Conservation (phyloP, 2,797 vertebrate species). For the Euphonia xanthogaster region DNA sequence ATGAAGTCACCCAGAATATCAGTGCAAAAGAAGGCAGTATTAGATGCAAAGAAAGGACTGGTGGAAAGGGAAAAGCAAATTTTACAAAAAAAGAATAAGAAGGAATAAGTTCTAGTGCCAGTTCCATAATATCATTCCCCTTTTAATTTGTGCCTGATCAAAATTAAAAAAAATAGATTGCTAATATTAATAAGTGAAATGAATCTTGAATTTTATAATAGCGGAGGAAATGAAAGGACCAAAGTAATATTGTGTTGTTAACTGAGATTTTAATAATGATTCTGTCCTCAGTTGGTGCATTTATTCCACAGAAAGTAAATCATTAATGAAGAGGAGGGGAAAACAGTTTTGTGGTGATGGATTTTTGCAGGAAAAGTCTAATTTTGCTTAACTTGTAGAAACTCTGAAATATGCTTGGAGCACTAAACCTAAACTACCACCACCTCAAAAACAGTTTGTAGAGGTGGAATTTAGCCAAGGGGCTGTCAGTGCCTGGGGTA, state of each 20-base stretch:
- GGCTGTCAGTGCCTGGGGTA: not conserved
- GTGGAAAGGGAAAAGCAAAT: not conserved
- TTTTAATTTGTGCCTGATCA: constrained; percentile 54
- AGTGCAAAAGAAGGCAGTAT: not conserved
- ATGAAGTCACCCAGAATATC: not conserved
- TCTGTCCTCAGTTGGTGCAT: constrained; percentile 62
- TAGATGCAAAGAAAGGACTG: not conserved
- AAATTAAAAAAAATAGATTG: constrained; percentile 62
- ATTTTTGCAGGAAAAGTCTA: constrained; percentile 45
- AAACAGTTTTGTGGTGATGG: constrained; percentile 26
- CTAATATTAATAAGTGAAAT: constrained; percentile 70
- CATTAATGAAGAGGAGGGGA: constrained; percentile 48
- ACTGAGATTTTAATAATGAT: constrained; percentile 72
- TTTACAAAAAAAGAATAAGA: not conserved
- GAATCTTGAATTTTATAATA: constrained; percentile 69
- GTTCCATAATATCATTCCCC: constrained; percentile 21
- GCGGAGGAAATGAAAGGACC: constrained; percentile 65
- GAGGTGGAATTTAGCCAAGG: not conserved
- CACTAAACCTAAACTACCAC: not conserved
- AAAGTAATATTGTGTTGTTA: constrained; percentile 69
- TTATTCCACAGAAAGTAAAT: constrained; percentile 57
- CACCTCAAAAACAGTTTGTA: not conserved
- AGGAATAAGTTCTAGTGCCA: not conserved
- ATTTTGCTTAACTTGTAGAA: constrained; percentile 2
- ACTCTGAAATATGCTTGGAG: not conserved